A percentile compares a stretch with the other conserved stretches of the same genome.
These are phyloP conservation scores for Plestiodon gilberti DNA, from an alignment of 2,113 vertebrate genomes.

Conservation along the genomic window DNA sequence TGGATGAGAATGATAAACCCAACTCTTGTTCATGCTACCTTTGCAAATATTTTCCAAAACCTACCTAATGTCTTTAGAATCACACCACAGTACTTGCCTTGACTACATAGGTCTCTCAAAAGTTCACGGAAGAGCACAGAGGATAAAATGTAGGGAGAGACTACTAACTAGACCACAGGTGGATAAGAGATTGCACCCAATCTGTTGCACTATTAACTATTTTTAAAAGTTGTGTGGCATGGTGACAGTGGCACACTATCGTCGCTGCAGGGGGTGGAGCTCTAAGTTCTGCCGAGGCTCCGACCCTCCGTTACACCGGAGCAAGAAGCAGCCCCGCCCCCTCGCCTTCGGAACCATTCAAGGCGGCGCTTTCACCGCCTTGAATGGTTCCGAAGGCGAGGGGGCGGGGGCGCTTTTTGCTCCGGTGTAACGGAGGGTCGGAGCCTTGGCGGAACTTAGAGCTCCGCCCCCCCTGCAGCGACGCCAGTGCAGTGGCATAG, in stretches of 20 bases:
- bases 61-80: neutral
- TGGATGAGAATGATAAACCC: neutral
- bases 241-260: neutral
- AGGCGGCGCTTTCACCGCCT: no score
- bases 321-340: no score
- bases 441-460: no score
- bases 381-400: no score
- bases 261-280: no score
- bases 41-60: neutral
- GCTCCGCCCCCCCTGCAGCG: no score
- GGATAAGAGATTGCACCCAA: neutral
- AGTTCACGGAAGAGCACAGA: neutral
- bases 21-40: neutral
- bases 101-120: neutral
- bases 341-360: no score
- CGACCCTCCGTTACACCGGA: no score
- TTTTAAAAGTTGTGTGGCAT: neutral
- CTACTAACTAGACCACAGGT: neutral
- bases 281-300: no score
- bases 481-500: no score
- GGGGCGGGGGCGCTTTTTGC: no score
- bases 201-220: neutral
- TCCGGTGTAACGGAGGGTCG: no score
- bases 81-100: neutral
- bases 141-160: neutral